A percentile compares a stretch with the other conserved stretches of the same genome.
Evolutionary conservation across 2,888 invertebrate species (phyloP).

Genomic region (Choristoneura rosaceana): DNA sequence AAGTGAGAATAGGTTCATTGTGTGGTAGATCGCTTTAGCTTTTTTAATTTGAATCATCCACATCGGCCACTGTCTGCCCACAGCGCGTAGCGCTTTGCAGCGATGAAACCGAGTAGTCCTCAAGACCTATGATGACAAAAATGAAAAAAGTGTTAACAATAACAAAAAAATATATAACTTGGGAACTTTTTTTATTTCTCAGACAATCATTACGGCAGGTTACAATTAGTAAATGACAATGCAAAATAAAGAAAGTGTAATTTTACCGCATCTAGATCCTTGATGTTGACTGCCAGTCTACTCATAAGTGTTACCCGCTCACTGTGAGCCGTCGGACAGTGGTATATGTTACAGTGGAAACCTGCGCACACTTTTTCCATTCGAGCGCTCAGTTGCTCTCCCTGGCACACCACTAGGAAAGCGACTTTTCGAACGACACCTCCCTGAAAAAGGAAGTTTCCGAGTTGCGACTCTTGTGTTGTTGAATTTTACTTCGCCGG

Average conservation of each 20-base stretch:
- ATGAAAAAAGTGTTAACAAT: not conserved
- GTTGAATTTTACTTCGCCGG: not conserved
- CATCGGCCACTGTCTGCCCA: slow-evolving; percentile 91
- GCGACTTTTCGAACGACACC: slow-evolving; percentile 93
- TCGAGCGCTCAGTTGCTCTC: slow-evolving; percentile 91
- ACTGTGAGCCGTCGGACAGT: slow-evolving; percentile 91
- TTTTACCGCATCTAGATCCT: slow-evolving; percentile 90
- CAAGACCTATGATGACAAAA: slow-evolving; percentile 87
- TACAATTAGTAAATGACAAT: not conserved
- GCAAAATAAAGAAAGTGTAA: slow-evolving; percentile 7
- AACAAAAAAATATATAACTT: no score
- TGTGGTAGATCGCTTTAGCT: slow-evolving; percentile 94
- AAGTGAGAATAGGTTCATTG: slow-evolving; percentile 92
- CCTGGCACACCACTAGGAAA: slow-evolving; percentile 93
- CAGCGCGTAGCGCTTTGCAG: slow-evolving; percentile 91
- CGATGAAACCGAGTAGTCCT: slow-evolving; percentile 94
- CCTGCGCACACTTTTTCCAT: slow-evolving; percentile 95
- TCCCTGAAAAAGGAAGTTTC: slow-evolving; percentile 82
- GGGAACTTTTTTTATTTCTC: no score
- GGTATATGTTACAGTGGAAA: slow-evolving; percentile 94
- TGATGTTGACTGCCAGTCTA: slow-evolving; percentile 90
- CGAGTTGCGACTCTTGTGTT: not conserved
- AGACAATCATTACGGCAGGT: no score
- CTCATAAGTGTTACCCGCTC: slow-evolving; percentile 92
- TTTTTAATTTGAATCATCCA: slow-evolving; percentile 95